Evolutionary conservation across 1,140 invertebrate genomes (phyloP), one percentile per base, ranked within the genome.

Genomic region (Meloidogyne floridensis): DNA sequence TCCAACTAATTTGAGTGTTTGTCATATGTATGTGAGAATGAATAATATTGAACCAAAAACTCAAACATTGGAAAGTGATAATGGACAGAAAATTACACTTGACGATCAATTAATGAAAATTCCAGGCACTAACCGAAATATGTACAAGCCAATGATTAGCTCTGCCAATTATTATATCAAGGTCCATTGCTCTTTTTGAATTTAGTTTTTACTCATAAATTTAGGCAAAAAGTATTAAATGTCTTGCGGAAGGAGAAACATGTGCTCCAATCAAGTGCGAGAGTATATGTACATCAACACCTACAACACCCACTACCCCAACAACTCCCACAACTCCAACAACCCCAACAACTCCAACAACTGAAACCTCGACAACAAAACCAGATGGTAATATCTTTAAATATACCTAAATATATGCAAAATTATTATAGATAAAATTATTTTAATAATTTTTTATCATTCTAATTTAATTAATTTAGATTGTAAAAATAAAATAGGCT

Each of bases 1-100:
- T 18, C 72, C 72, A 74, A 74, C n/a, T n/a, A 51, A 51, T 74
- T 54, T 74, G 15, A 51, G 15, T 51, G 72, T 74, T 2, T 74
- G 72, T 54, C 72, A 74, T 54, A 74, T 74, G 72, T 74, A 74
- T 18, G 72, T 18, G 4, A 15, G 72, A 8, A 47, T 74, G 72
- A 74, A 74, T n/a, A 74, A 74, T 18, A 74, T 74, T 74, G 72
- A 47, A 54, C 72, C 72, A 54, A 15, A 32, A n/a, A 74, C 72
- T 74, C 72, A 74, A 54, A 54, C 72, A 15, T 54, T 74, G 72
- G 72, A 51, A n/a, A 74, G 53, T 18, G 72, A 51, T 7, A n/a
- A 47, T 51, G 72, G 72, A 3, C n/a, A 54, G 15, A 74, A 54
- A 18, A 74, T 74, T 54, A 74, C n/a, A 7, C 53, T 74, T 15